phyloP scores from a whole-genome alignment of 2,797 vertebrate species.

The Fratercula arctica region DNA sequence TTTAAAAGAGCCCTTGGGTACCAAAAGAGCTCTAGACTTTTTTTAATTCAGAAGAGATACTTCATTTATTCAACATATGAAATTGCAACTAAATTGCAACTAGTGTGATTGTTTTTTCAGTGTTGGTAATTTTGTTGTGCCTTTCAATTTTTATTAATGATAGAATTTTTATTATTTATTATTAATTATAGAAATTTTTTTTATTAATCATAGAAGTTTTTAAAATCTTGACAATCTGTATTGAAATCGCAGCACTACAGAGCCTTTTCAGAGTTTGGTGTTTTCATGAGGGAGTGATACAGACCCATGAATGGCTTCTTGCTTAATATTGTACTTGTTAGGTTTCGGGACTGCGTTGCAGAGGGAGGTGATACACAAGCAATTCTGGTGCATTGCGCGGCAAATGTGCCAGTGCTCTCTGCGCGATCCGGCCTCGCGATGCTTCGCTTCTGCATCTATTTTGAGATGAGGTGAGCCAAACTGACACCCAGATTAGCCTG shows the following conservation, averaged over 20 bases:
- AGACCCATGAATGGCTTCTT: not conserved
- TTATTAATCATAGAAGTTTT: not conserved
- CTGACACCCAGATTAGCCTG: not conserved
- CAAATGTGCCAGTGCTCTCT: not conserved
- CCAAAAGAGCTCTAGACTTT: not conserved
- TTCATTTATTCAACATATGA: not conserved
- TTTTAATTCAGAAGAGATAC: not conserved
- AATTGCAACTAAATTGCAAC: no score
- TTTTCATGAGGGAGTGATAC: not conserved
- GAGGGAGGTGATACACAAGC: not conserved
- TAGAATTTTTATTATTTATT: no score
- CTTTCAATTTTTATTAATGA: not conserved
- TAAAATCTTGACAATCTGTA: not conserved
- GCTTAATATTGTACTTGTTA: not conserved
- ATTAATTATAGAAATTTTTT: not conserved
- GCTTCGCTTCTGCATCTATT: not conserved
- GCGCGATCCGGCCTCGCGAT: rapidly evolving
- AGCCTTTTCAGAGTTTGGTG: not conserved
- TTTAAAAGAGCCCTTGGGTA: not conserved
- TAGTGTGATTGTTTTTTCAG: not conserved
- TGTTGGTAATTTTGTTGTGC: not conserved
- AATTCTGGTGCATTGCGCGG: not conserved
- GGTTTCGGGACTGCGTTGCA: not conserved
- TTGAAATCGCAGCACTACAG: not conserved
- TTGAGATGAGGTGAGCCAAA: not conserved